Base-by-base conservation (phyloP, 2,797 vertebrate genomes). In the Pelodytes ibericus region DNA sequence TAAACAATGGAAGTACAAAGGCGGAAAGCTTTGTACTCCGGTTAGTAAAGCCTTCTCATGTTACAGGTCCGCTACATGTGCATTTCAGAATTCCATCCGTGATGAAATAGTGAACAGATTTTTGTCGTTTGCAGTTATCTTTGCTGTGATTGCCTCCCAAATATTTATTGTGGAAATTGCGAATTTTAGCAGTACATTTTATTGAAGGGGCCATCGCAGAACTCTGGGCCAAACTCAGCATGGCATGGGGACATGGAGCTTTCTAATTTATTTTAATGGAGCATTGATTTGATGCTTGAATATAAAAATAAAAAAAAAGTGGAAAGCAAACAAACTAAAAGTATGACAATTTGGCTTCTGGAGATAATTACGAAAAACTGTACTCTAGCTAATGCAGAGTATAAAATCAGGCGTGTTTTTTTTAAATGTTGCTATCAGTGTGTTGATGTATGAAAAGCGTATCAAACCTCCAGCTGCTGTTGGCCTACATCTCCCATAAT, bases 111-210 rank as follows among this genome's bases (percentile, higher is more conserved):
- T 49, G 31, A 59, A 66, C 27, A 11, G 60, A 47, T 61, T 65
- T 57, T 59, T 31, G 27, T 66, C 22, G 29, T 61, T 8, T 9
- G 36, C 53, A 49, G n/a, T n/a, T n/a, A n/a, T n/a, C n/a, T n/a
- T n/a, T n/a, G n/a, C 29, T 63, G 9, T 66, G 60, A 51, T 20
- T 10, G 27, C 4, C 22, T 29, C 27, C 61, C 75, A 77, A 69
- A 77, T 77, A 69, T 65, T 72, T 51, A 66, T 66, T 59, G 47
- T 18, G 49, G 44, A 61, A 77, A 72, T 24, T 72, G 49, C 53
- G 68, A 77, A 72, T 24, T 72, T 77, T 72, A 77, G 60, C 63
- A 62, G 61, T 66, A 33, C 66, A 39, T 47, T n/a, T 39, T 66
- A 53, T 31, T 58, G 58, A 57, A 62, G 47, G 5, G 33, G 5